Base-by-base conservation (phyloP, 2,113 vertebrate genomes). In the Brachionichthys hirsutus region DNA sequence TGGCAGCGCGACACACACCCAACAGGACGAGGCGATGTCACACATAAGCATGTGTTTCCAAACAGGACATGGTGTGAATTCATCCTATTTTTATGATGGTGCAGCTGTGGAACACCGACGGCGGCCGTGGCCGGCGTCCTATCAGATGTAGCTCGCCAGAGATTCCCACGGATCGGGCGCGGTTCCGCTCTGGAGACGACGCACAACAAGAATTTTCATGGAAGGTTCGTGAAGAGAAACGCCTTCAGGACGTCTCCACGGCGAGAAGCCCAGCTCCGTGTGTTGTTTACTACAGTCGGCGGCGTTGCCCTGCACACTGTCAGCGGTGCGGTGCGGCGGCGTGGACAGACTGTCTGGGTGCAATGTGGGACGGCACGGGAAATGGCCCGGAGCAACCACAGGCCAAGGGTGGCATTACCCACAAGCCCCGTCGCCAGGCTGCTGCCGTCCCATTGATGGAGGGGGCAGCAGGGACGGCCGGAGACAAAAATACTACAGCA, bases 321-420 rank as follows among this genome's bases (percentile, higher is more conserved):
- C 72, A 67, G 70, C 54, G 16, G 24, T 30, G 61, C 75, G 12
- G 62, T 56, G 68, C 10, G 45, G 63, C 67, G 45, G 73, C 42
- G 60, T 22, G 85, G 78, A 85, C 80, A 82, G 83, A 63, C 81
- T 65, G 80, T 85, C 83, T 78, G 82, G 74, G 83, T 81, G 52
- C 85, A 72, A 76, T 70, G 75, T 82, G 83, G 85, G 78, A 76
- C 71, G 60, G 62, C 63, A 22, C 52, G 70, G 70, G 54, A 52
- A 81, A 75, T 54, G 61, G 72, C 62, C 69, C 64, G 2, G 34
- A 52, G 54, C 48, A 47, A 60, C 78, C 70, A 44, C 82, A 83
- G 78, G 68, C 66, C 43, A 54, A 77, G 75, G 80, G 78, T 83
- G 84, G 82, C 82, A 83, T 77, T 83, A 81, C 75, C 85, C 79